These are phyloP conservation scores for Sapayoa aenigma DNA, from an alignment of 2,113 vertebrate species.

Conservation along the genomic window DNA sequence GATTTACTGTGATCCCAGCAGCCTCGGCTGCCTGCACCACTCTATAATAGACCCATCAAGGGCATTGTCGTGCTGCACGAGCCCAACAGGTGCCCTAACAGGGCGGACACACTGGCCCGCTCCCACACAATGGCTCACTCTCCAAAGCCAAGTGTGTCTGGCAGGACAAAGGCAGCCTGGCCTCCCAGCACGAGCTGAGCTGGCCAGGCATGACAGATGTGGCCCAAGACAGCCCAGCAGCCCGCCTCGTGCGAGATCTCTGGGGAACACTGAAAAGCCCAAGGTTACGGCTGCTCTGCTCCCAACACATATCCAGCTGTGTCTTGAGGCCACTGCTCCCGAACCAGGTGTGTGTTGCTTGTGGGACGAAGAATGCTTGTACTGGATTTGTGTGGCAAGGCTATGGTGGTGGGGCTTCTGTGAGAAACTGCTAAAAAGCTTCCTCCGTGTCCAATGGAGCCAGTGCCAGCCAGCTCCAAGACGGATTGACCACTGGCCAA, in stretches of 20 bases:
- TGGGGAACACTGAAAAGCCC: background rate
- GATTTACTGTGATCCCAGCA: background rate
- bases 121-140: background rate
- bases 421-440: background rate
- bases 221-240: fast-evolving
- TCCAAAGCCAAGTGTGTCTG: background rate
- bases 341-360: background rate
- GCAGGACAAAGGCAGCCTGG: background rate
- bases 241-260: fast-evolving
- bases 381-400: background rate
- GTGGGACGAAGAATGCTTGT: background rate
- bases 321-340: background rate
- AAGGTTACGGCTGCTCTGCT: background rate
- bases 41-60: conserved; percentile 27
- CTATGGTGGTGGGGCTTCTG: background rate
- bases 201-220: background rate
- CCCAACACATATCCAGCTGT: background rate
- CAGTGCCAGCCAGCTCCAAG: background rate
- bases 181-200: background rate
- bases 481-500: background rate
- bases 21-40: background rate
- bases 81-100: background rate
- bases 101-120: fast-evolving
- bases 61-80: background rate
- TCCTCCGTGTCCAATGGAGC: background rate